phyloP scores from a whole-genome alignment of 2,888 invertebrate species.

The Leptopilina syphax region DNA sequence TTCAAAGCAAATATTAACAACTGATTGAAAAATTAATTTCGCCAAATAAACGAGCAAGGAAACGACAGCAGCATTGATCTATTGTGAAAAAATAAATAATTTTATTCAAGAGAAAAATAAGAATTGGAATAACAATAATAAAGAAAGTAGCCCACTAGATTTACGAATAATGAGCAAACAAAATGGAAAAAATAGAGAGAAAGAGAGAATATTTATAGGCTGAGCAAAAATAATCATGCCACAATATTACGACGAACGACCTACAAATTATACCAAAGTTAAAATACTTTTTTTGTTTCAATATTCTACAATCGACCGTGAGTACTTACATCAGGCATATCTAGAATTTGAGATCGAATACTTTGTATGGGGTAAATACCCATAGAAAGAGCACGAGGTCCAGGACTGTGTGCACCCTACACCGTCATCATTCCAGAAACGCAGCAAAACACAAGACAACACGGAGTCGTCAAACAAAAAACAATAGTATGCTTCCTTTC shows the following conservation, averaged over 20 bases:
- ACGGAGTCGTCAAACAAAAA: constrained; percentile 74
- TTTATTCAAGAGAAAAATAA: not conserved
- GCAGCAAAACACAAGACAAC: constrained; percentile 80
- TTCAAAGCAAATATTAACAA: not conserved
- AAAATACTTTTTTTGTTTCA: not conserved
- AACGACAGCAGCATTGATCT: not conserved
- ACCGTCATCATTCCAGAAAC: constrained; percentile 76
- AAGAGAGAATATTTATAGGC: constrained; percentile 40
- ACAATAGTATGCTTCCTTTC: constrained; percentile 50
- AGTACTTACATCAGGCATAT: constrained; percentile 92
- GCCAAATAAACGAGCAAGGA: not conserved
- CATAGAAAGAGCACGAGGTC: constrained; percentile 93
- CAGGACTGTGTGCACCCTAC: constrained; percentile 95
- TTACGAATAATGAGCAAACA: no score
- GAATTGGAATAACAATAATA: constrained; percentile 19
- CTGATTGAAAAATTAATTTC: not conserved
- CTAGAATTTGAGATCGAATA: constrained; percentile 91
- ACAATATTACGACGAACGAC: constrained; percentile 59
- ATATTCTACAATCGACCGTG: constrained; percentile 29
- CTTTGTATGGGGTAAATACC: constrained; percentile 93
- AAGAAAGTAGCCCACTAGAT: not conserved
- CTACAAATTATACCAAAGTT: constrained; percentile 54
- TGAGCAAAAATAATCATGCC: constrained; percentile 69
- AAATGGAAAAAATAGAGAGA: not conserved
- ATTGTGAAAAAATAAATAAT: not conserved